Evolutionary conservation across 2,113 vertebrate genomes (phyloP), one percentile per base, ranked within the genome.

Genomic region (Serilophus lunatus): DNA sequence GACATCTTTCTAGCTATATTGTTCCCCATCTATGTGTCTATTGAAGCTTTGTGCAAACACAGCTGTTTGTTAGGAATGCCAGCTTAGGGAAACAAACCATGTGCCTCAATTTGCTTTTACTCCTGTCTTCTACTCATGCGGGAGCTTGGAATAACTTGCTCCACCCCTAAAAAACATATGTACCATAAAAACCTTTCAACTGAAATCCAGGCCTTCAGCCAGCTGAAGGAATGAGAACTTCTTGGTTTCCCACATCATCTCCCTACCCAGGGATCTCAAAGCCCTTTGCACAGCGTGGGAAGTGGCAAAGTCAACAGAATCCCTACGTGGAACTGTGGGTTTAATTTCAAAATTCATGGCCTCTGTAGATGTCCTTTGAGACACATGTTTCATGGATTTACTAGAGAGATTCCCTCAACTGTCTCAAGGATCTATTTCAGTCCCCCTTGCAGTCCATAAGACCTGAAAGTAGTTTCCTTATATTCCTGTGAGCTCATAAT

Each of bases 41-140:
- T 54, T 80, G 74, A 64, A 70, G 89, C 88, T 97, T 97, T 97
- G 93, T 96, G 91, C 97, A 97, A 98, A 97, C 92, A 97, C 96
- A 98, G 96, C 94, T 98, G 96, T 95, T 97, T 97, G 76, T 66
- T 71, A 97, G 92, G 95, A 97, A 97, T 97, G 88, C 95, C 93
- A 91, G 56, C 49, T 96, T 95, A 95, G 76, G 93, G 96, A 95
- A 97, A 96, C 72, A 97, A 97, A 91, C 76, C 17, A 69, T 93
- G 92, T 85, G 80, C 83, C 82, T 94, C 86, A 85, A 36, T 83
- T 93, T 93, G 49, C 74, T 79, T 95, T 87, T 70, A 63, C 31
- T 96, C 12, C 80, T 93, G 42, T 86, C 53, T 85, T 82, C 70
- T 79, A 9, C 63, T 91, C 83, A 90, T 28, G n/a, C 92, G 92